Base-by-base conservation (phyloP, 2,113 vertebrate genomes). In the Leiothrix lutea region DNA sequence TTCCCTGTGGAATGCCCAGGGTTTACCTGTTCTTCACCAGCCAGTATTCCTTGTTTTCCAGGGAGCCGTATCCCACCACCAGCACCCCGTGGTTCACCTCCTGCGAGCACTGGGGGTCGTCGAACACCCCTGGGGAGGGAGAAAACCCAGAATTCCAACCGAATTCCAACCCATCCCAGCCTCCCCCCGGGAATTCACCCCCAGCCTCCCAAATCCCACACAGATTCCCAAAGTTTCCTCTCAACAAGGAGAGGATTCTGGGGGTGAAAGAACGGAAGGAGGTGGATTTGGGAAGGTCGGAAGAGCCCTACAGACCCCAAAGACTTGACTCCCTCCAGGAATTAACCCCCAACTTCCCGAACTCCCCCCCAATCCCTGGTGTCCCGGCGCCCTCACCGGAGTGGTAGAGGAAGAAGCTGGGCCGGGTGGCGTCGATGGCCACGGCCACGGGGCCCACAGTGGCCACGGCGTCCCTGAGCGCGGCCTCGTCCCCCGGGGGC, bases 1-100 rank as follows among this genome's bases (percentile, higher is more conserved):
- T 51, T 36, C 17, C 40, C 8, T 0, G 12, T 3, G 65, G 29
- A 20, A 24, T 17, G 7, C 20, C 24, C 4, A 2, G 20, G 31
- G 1, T 44, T 86, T 97, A 99, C 99, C 99, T 99, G 98, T 99
- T 99, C 95, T 99, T 99, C 53, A 99, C 97, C 54, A 99, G 98
- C 99, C 99, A 99, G 40, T 98, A 99, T 29, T 99, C 99, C 58
- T 98, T 95, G 20, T 98, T 98, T 0, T 97, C n/a, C 8, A 98
- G 65, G 5, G 94, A 98, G 9, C 99, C 99, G 2, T 99, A 99
- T 19, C 99, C 99, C 5, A 99, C 83, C 5, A 92, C 98, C 1
- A 99, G 85, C 11, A 99, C 99, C 0, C 2, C 99, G 4, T 99
- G 99, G 87, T 99, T 99, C 58, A 99, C 95, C 0, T 50, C 15